Conservation (phyloP, 2,797 vertebrate genomes). For the Pelodytes ibericus region DNA sequence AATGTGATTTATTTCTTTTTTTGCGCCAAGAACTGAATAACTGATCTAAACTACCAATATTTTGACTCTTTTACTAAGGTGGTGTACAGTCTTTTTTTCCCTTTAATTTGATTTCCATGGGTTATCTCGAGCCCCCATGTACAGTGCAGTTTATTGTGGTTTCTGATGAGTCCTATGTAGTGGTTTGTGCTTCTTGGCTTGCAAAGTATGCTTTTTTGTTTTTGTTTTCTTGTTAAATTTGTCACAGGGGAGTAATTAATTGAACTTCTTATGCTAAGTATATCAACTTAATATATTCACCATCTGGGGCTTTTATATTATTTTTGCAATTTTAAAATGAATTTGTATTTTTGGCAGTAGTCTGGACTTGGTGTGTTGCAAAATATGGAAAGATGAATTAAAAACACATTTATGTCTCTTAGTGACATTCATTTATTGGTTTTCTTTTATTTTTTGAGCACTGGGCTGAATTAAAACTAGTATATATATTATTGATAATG, state of each 20-base stretch:
- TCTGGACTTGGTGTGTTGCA: background rate
- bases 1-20: too few species aligned
- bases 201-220: too few species aligned
- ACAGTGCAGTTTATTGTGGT: too few species aligned
- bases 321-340: conserved; percentile 46
- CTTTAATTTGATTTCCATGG: too few species aligned
- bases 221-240: background rate
- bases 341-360: conserved; percentile 17
- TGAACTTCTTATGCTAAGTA: conserved; percentile 18
- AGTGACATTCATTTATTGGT: background rate
- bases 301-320: conserved; percentile 42
- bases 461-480: background rate
- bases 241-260: conserved; percentile 10
- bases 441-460: background rate
- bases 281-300: conserved; percentile 15
- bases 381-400: too few species aligned
- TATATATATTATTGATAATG: background rate
- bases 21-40: too few species aligned
- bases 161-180: too few species aligned
- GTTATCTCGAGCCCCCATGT: too few species aligned
- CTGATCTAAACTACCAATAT: too few species aligned
- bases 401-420: background rate
- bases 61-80: too few species aligned
- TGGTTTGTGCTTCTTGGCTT: background rate
- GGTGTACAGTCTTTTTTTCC: too few species aligned